Conservation (phyloP, 2,797 vertebrate genomes). For the Pipistrellus kuhlii region DNA sequence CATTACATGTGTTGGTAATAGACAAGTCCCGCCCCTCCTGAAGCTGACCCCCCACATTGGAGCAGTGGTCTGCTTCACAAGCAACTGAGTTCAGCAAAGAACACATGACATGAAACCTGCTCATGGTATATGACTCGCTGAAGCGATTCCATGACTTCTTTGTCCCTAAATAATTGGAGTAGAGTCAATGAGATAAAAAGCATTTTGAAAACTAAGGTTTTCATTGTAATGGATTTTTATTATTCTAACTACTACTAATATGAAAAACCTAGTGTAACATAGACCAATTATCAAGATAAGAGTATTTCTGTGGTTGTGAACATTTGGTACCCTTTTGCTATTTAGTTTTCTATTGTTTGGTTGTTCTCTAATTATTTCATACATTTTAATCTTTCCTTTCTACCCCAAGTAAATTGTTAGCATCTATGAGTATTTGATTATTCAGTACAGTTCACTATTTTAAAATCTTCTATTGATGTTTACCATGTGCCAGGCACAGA, state of each 20-base stretch:
- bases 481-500: background rate
- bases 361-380: conserved; percentile 72
- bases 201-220: conserved; percentile 78
- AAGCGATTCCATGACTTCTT: conserved; percentile 73
- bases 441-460: conserved; percentile 36
- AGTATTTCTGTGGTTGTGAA: conserved; percentile 79
- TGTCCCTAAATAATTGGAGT: conserved; percentile 79
- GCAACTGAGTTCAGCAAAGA: conserved; percentile 23
- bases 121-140: conserved; percentile 55
- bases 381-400: conserved; percentile 67
- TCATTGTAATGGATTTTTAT: conserved; percentile 79
- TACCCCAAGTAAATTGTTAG: conserved; percentile 54
- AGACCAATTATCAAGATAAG: conserved; percentile 78
- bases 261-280: conserved; percentile 80
- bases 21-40: background rate
- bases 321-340: conserved; percentile 61
- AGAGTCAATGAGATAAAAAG: conserved; percentile 78
- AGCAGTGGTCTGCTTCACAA: background rate
- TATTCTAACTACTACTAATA: conserved; percentile 82
- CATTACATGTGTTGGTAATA: background rate
- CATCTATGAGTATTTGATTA: conserved; percentile 44
- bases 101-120: conserved; percentile 25
- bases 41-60: background rate
- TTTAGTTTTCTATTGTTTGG: conserved; percentile 69
- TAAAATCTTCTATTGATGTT: conserved; percentile 8